Evolutionary conservation across 2,113 vertebrate genomes (phyloP).

Genomic region (Microcebus tavaratra): DNA sequence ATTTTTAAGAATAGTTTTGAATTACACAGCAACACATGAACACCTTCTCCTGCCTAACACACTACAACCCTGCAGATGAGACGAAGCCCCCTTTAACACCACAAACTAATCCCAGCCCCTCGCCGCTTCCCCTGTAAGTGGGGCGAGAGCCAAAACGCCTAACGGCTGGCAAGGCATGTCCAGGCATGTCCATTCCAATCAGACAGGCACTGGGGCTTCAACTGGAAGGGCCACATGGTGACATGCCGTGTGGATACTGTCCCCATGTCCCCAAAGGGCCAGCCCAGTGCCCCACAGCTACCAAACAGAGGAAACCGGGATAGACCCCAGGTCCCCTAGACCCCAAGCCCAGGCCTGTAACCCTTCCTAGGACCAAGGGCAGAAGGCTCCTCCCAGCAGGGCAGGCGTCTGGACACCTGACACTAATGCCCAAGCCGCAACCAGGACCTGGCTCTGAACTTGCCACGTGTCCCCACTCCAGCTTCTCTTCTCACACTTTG

Average conservation of each 20-base stretch:
- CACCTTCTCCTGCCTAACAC: neutral
- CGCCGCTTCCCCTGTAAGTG: neutral
- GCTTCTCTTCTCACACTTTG: neutral
- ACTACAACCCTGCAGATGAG: neutral
- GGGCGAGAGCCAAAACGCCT: neutral
- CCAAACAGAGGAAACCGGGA: neutral
- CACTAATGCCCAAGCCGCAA: neutral
- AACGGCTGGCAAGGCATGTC: neutral
- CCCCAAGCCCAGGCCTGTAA: neutral
- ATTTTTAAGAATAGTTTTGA: neutral
- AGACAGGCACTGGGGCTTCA: neutral
- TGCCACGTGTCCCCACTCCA: neutral
- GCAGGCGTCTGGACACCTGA: too few relatives aligned
- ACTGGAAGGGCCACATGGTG: neutral
- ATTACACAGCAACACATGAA: neutral
- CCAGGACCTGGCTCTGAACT: neutral
- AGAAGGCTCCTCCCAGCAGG: neutral
- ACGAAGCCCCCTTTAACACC: neutral
- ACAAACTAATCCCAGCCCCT: neutral
- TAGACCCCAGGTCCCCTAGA: neutral
- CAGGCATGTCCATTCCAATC: neutral
- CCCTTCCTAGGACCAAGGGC: neutral
- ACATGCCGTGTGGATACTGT: fast-evolving
- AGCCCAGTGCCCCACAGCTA: neutral
- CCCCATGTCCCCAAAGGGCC: neutral